Base-by-base conservation (phyloP, 92 coral and sea anemone species). In the Ricordea florida region DNA sequence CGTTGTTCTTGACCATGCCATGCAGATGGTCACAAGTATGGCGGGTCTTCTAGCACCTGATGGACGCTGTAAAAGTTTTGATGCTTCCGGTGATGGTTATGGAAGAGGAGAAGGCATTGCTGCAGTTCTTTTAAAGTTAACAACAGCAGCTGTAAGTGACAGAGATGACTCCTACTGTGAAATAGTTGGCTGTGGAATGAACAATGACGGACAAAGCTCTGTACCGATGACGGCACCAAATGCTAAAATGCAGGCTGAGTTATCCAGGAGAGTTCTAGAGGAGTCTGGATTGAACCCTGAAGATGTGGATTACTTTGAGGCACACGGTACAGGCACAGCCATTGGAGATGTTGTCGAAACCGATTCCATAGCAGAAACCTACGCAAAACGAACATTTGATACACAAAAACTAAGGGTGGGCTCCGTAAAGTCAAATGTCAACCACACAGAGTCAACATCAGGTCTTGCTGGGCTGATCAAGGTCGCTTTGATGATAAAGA, bases 321-420 rank as follows among this genome's bases (percentile, higher is more conserved):
- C 97, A 16, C 97, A 92, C 41, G 93, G 93, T 6, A 92, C 97
- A 43, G 97, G 97, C 1, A 92, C 97, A 1, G 93, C 89, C 24
- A 79, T 88, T 59, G 97, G 97, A 1, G 97, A 92, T 63, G 86
- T 76, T 14, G 91, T 88, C 13, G 97, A 92, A 66, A 72, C 77
- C 24, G 50, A 80, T 17, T 88, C 97, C 2, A 83, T 92, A 2
- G 87, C 93, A 21, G 67, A 66, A 10, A 69, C 87, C 6, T 92
- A 88, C 79, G 73, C 91, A 17, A 75, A 71, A 35, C 69, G 43
- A 24, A 37, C 76, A n/a, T 53, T 67, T 8, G 38, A 7, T 9
- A 23, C 61, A 2, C 51, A 87, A 60, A 50, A 57, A 4, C 84
- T 92, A 24, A 74, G 91, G 32, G 61, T 92, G 4, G 97, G 97